Evolutionary conservation across 2,113 vertebrate genomes (phyloP).

Genomic region (Semicossyphus pulcher): DNA sequence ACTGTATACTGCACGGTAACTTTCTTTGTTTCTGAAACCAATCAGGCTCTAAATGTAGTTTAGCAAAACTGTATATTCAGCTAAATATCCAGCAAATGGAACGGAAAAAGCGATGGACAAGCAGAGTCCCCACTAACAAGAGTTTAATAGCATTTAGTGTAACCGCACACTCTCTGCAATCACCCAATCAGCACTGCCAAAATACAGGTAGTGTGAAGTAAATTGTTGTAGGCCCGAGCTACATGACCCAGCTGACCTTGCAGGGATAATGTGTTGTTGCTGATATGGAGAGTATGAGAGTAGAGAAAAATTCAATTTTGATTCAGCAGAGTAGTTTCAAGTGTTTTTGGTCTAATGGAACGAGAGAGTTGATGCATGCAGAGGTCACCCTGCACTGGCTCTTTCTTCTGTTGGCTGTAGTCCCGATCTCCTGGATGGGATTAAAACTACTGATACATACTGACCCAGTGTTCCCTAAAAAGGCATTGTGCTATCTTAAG

Average conservation of each 20-base stretch:
- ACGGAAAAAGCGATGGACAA: constrained; percentile 60
- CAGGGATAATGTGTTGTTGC: constrained; percentile 72
- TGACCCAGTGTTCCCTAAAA: constrained; percentile 1
- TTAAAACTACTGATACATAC: constrained; percentile 21
- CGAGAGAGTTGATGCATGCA: constrained; percentile 60
- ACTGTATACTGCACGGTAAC: constrained; percentile 18
- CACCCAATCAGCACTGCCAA: constrained; percentile 49
- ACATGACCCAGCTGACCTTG: constrained; percentile 74
- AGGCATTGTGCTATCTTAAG: neutral
- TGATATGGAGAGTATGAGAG: constrained; percentile 74
- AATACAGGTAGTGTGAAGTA: constrained; percentile 62
- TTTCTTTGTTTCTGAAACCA: constrained; percentile 37
- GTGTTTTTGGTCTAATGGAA: constrained; percentile 78
- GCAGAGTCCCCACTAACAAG: neutral
- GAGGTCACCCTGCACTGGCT: constrained; percentile 65
- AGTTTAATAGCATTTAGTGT: neutral
- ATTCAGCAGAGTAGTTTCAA: constrained; percentile 73
- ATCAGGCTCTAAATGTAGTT: constrained; percentile 55
- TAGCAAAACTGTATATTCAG: constrained; percentile 63
- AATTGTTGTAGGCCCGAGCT: constrained; percentile 58
- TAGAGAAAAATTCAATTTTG: constrained; percentile 77
- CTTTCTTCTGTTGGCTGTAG: constrained; percentile 29
- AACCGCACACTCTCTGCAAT: constrained; percentile 36
- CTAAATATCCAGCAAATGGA: constrained; percentile 62
- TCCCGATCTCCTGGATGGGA: constrained; percentile 45